Evolutionary conservation across 2,797 vertebrate species (phyloP).

Genomic region (Pseudomugil tenellus): DNA sequence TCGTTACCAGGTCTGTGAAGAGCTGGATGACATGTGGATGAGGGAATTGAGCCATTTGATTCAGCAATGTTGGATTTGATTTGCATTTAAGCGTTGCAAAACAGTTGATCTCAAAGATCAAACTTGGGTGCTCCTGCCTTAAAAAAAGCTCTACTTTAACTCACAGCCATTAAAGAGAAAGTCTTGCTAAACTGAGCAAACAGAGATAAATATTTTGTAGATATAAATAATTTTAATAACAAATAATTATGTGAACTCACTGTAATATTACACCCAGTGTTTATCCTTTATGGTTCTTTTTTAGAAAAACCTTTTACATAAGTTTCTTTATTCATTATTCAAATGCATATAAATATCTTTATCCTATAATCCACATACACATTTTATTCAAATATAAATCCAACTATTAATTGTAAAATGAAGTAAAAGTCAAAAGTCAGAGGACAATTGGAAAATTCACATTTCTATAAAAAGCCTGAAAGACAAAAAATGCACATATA

Average conservation of each 20-base stretch:
- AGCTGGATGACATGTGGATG: too few relatives aligned
- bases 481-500: too few relatives aligned
- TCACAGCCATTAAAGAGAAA: slow-evolving; percentile 29
- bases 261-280: neutral
- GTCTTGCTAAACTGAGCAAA: slow-evolving; percentile 14
- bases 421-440: too few relatives aligned
- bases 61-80: too few relatives aligned
- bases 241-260: neutral
- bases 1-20: too few relatives aligned
- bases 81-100: too few relatives aligned
- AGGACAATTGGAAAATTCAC: too few relatives aligned
- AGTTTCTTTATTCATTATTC: neutral
- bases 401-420: neutral
- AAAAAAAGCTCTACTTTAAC: slow-evolving; percentile 26
- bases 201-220: neutral
- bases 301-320: neutral
- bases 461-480: too few relatives aligned
- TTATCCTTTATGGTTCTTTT: neutral
- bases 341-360: neutral
- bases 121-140: too few relatives aligned
- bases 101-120: too few relatives aligned
- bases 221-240: neutral
- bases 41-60: too few relatives aligned
- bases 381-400: neutral
- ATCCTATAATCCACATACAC: neutral